These are phyloP conservation scores for Pterostichus niger DNA, from an alignment of 2,888 invertebrate species.

Conservation along the genomic window DNA sequence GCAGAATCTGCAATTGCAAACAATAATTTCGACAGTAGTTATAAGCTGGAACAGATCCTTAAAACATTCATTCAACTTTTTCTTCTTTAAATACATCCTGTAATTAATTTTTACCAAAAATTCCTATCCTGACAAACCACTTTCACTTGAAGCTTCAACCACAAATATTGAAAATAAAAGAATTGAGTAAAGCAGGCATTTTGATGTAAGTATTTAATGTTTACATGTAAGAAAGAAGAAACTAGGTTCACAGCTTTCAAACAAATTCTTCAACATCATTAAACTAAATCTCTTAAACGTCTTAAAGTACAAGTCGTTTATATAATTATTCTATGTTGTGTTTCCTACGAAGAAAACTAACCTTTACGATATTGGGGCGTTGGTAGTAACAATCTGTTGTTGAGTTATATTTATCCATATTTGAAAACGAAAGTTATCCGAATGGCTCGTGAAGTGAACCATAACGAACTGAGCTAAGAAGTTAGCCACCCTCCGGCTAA, in stretches of 20 bases:
- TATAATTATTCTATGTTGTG: constrained; percentile 39
- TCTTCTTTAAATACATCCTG: too few species aligned
- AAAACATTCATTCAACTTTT: too few species aligned
- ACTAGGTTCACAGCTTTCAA: constrained; percentile 20
- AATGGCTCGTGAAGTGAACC: constrained; percentile 51
- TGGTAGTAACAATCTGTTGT: constrained; percentile 17
- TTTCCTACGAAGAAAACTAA: background rate
- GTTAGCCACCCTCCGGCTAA: constrained; percentile 3
- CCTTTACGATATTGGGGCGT: constrained; percentile 17
- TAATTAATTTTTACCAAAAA: too few species aligned
- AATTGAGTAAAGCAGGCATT: too few species aligned
- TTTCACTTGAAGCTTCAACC: too few species aligned
- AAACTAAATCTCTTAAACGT: constrained; percentile 21
- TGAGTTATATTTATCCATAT: constrained; percentile 48
- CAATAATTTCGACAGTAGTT: too few species aligned
- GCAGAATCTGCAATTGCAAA: too few species aligned
- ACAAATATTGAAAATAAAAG: too few species aligned
- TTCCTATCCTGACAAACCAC: too few species aligned
- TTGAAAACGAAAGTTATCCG: constrained; percentile 52
- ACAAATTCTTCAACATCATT: constrained; percentile 40
- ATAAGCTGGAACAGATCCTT: too few species aligned
- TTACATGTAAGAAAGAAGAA: background rate
- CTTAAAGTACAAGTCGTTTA: constrained; percentile 14
- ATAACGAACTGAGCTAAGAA: constrained; percentile 32
- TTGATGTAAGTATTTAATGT: background rate